Evolutionary conservation across 2,113 vertebrate genomes (phyloP).

Genomic region (Microtus ochrogaster): DNA sequence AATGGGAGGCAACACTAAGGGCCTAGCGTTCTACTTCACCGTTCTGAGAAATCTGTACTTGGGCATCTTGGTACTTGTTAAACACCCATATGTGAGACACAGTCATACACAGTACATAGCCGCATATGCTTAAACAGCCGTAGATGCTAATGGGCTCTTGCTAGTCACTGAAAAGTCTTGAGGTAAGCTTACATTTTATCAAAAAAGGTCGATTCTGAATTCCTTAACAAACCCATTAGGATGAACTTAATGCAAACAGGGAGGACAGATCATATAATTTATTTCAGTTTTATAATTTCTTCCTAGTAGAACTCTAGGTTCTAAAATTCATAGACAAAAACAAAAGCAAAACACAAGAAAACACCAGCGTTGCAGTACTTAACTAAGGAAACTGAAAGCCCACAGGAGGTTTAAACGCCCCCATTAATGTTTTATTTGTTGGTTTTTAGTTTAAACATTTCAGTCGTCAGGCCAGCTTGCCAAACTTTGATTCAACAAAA

Average conservation of each 20-base stretch:
- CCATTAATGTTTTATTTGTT: slow-evolving; percentile 77
- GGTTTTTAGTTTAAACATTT: slow-evolving; percentile 77
- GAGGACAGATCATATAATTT: background rate
- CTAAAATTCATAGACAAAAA: background rate
- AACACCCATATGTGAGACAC: background rate
- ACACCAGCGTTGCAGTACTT: background rate
- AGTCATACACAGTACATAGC: background rate
- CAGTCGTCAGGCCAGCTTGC: slow-evolving; percentile 70
- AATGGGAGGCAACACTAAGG: background rate
- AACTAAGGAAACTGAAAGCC: slow-evolving; percentile 49
- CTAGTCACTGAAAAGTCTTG: background rate
- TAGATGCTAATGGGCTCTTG: background rate
- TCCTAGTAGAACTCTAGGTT: slow-evolving; percentile 4
- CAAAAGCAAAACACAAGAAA: background rate
- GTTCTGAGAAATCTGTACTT: background rate
- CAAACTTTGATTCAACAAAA: slow-evolving; percentile 77
- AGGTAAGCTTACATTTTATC: background rate
- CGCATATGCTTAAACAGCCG: background rate
- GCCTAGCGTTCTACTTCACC: background rate
- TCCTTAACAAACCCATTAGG: background rate
- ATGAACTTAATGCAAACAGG: background rate
- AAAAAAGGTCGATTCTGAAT: slow-evolving; percentile 15
- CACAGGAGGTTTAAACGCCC: slow-evolving; percentile 64
- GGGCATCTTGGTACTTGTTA: background rate
- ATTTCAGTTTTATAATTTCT: slow-evolving; percentile 3